These are phyloP conservation scores for Amitus sp. DNA, from an alignment of 2,888 invertebrate species.

Conservation along the genomic window DNA sequence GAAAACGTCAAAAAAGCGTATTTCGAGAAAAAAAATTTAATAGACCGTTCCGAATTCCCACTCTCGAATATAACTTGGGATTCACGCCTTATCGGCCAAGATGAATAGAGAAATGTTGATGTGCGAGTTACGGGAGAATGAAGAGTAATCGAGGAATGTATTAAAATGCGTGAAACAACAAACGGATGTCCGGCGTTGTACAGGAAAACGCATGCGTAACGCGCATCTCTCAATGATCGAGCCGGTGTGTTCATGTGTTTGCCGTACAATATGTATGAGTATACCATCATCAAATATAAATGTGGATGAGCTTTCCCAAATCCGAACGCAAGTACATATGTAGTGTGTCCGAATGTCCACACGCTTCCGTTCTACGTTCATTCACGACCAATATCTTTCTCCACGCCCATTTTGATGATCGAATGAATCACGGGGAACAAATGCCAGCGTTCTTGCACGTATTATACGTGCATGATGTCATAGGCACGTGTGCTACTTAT, in stretches of 20 bases:
- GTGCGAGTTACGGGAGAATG: conserved; percentile 13
- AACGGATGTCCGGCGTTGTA: conserved; percentile 18
- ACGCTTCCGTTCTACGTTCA: conserved; percentile 10
- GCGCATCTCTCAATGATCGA: conserved; percentile 9
- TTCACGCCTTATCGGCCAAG: too few species aligned
- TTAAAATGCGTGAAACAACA: conserved; percentile 17
- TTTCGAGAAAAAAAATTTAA: too few species aligned
- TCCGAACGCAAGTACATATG: neutral
- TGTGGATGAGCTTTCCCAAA: neutral
- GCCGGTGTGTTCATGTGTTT: too few species aligned
- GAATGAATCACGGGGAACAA: conserved; percentile 14
- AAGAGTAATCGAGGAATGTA: neutral
- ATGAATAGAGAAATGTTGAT: neutral
- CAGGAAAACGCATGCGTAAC: conserved; percentile 10
- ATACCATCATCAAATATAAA: neutral
- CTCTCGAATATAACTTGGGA: too few species aligned
- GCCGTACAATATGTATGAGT: too few species aligned
- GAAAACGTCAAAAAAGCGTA: too few species aligned
- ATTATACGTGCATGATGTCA: neutral
- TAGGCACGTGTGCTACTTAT: neutral
- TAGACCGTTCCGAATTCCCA: too few species aligned
- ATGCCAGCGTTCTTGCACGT: conserved; percentile 2
- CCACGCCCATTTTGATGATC: conserved; percentile 13
- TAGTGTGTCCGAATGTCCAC: conserved; percentile 5
- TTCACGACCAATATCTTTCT: conserved; percentile 7